These are phyloP conservation scores for Aulostomus chinensis DNA, from an alignment of 2,797 vertebrate genomes.

Conservation along the genomic window DNA sequence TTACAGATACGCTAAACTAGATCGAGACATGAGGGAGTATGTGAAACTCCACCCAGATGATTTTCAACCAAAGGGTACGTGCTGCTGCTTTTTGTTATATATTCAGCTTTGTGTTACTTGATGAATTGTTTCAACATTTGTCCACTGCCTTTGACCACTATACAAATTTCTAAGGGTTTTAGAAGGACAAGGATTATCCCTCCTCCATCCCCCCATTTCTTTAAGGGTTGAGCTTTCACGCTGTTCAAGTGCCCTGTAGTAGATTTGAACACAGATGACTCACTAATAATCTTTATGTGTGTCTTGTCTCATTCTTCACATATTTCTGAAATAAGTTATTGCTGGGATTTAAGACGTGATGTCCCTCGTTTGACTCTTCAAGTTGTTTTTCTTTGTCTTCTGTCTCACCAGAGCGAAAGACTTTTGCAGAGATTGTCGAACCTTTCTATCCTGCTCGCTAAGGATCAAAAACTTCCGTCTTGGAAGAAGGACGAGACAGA, in stretches of 20 bases:
- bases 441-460: conserved; percentile 86
- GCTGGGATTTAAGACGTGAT: neutral
- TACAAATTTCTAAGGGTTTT: too few relatives aligned
- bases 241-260: too few relatives aligned
- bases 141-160: too few relatives aligned
- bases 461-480: conserved; percentile 34
- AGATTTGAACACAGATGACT: too few relatives aligned
- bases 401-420: conserved; percentile 82
- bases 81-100: too few relatives aligned
- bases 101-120: too few relatives aligned
- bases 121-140: too few relatives aligned
- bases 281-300: too few relatives aligned
- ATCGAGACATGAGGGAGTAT: conserved; percentile 86
- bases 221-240: too few relatives aligned
- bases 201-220: too few relatives aligned
- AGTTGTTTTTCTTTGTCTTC: conserved; percentile 1
- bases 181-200: too few relatives aligned
- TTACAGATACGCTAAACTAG: conserved; percentile 79
- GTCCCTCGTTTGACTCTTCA: neutral
- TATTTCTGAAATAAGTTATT: too few relatives aligned
- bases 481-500: neutral
- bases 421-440: conserved; percentile 83
- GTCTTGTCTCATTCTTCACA: neutral
- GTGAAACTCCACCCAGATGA: conserved; percentile 80
- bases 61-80: conserved; percentile 80